Evolutionary conservation across 2,797 vertebrate species (phyloP).

Genomic region (Cossypha polioptera): DNA sequence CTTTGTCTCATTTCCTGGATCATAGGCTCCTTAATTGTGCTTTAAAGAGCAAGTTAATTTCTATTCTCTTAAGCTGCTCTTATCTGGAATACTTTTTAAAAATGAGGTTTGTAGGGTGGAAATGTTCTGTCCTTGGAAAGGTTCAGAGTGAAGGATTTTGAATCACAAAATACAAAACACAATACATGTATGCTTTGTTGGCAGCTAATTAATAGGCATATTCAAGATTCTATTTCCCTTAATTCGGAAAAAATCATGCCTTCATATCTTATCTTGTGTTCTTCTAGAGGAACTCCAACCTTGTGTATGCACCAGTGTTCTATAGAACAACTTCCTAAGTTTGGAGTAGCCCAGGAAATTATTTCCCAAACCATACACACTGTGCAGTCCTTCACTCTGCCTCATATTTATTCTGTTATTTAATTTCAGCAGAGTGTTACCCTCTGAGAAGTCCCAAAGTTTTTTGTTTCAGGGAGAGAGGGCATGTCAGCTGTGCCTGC

Average conservation of each 20-base stretch:
- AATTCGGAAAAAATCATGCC: background rate
- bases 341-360: background rate
- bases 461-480: background rate
- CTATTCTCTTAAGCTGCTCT: background rate
- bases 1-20: background rate
- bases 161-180: background rate
- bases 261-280: background rate
- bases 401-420: background rate
- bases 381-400: background rate
- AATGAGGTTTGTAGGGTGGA: background rate
- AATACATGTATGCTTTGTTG: background rate
- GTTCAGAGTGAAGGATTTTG: background rate
- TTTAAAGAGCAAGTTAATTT: background rate
- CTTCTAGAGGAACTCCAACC: background rate
- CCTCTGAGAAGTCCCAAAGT: background rate
- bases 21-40: background rate
- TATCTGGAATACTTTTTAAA: background rate
- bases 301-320: background rate
- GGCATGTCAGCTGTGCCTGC: background rate
- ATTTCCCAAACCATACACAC: background rate
- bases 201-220: background rate
- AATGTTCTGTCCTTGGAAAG: background rate
- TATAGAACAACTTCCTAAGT: background rate
- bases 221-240: background rate
- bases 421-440: background rate